Evolutionary conservation across 2,113 vertebrate species (phyloP), one percentile per base, ranked within the genome.

Genomic region (Ondatra zibethicus): DNA sequence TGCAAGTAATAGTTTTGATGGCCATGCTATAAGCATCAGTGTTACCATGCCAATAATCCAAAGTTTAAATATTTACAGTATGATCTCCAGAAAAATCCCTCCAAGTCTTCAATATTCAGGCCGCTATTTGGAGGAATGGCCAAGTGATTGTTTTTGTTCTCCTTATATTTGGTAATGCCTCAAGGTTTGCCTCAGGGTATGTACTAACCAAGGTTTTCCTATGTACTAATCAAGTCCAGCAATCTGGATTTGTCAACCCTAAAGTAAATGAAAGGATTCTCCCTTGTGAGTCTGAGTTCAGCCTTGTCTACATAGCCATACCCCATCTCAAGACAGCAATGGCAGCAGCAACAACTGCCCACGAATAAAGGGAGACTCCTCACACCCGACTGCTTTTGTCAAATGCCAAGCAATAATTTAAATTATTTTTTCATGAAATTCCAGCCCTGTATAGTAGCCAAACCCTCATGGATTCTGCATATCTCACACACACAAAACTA

Each of bases 361-460:
- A 68, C 21, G 0, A 1, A n/a, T 33, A 36, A 86, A 12, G 7
- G 0, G 6, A n/a, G 5, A 5, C 19, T 65, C 16, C 9, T 12
- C 12, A 33, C 10, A 91, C 89, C 72, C 78, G 80, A 21, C 89
- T 96, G 33, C 7, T 72, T 88, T 93, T 89, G 27, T 12, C 45
- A 87, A 70, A 50, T 3, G 1, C 31, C 50, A 23, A n/a, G 2
- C 19, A 87, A 87, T n/a, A 87, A 25, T 68, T 70, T 50, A 9
- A 70, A 50, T 14, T 96, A 31, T 21, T 42, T 76, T 87, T 78
- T 86, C n/a, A 90, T 78, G 92, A 36, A 77, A 31, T n/a, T 23
- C 13, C 68, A 4, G 10, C 3, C 6, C 50, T 88, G 39, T 42
- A 77, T 91, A n/a, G 55, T 86, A 96, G 31, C 39, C 73, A 91